These are phyloP conservation scores for Antheraea mylitta DNA, from an alignment of 1,140 invertebrate species.

Conservation along the genomic window DNA sequence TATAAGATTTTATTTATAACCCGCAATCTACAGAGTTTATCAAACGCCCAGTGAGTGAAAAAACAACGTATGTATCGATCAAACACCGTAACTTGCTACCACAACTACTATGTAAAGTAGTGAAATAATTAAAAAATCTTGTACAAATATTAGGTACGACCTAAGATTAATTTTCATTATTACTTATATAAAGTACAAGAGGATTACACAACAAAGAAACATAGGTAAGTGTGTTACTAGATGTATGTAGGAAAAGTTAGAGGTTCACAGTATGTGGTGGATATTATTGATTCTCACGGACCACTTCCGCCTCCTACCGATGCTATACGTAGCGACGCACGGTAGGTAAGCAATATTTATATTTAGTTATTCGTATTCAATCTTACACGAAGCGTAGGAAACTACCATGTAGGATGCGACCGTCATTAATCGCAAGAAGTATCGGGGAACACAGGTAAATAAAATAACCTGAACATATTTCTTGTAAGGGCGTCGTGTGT, in stretches of 20 bases:
- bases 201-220: neutral
- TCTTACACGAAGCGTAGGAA: neutral
- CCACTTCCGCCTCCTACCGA: neutral
- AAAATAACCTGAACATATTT: conserved; percentile 27
- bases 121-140: conserved; percentile 1
- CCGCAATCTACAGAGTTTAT: neutral
- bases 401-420: conserved; percentile 18
- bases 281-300: conserved; percentile 38
- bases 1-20: neutral
- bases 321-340: neutral
- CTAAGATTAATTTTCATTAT: no score
- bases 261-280: neutral
- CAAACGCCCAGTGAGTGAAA: neutral
- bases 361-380: conserved; percentile 22
- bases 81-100: neutral
- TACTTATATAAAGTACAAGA: no score
- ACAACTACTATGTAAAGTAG: neutral
- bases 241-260: neutral
- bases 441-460: conserved; percentile 24
- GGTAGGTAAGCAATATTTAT: conserved; percentile 45
- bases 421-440: conserved; percentile 31
- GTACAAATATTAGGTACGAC: neutral
- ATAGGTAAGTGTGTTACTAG: neutral
- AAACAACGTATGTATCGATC: conserved; percentile 7
- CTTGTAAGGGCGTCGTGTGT: neutral